Percentiles rank a stretch among this genome's conserved stretches.
phyloP scores from a whole-genome alignment of 2,797 vertebrate species.

The Thalassophryne amazonica region DNA sequence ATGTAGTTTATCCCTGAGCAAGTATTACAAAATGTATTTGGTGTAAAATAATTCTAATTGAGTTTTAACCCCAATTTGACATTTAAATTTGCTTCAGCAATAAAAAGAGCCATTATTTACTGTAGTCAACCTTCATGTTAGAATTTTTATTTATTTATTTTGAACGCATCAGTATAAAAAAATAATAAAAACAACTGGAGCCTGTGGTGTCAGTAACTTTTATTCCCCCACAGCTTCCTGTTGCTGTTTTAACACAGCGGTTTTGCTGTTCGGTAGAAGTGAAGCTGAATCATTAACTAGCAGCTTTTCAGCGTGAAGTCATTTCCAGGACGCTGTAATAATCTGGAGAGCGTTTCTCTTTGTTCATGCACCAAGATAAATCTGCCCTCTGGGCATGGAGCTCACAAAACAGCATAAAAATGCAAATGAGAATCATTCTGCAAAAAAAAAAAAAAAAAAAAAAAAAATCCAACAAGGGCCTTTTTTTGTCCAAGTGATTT shows the following conservation, averaged over 20 bases:
- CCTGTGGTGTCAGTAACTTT: too few relatives aligned
- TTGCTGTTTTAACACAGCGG: not conserved
- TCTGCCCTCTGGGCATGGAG: not conserved
- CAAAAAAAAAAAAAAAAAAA: conserved; percentile 3
- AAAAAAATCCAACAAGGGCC: not conserved
- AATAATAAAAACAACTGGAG: too few relatives aligned
- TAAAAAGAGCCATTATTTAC: too few relatives aligned
- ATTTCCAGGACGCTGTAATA: conserved; percentile 26
- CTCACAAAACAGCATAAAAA: conserved; percentile 23
- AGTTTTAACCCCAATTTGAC: too few relatives aligned
- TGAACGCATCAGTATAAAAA: too few relatives aligned
- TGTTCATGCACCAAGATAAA: conserved; percentile 14
- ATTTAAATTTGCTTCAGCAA: too few relatives aligned
- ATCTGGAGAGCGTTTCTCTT: conserved; percentile 20
- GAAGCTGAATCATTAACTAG: not conserved
- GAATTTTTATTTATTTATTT: too few relatives aligned
- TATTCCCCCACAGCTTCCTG: not conserved
- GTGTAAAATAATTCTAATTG: too few relatives aligned
- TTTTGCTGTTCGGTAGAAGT: not conserved
- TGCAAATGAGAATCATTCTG: conserved; percentile 27
- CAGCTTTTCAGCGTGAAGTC: conserved; percentile 17
- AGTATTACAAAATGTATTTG: too few relatives aligned
- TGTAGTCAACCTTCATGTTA: too few relatives aligned
- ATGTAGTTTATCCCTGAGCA: too few relatives aligned
- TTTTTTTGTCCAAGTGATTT: not conserved